phyloP scores from a whole-genome alignment of 53 echinoderm and acorn worm genomes.

The Pentamera pediparva region DNA sequence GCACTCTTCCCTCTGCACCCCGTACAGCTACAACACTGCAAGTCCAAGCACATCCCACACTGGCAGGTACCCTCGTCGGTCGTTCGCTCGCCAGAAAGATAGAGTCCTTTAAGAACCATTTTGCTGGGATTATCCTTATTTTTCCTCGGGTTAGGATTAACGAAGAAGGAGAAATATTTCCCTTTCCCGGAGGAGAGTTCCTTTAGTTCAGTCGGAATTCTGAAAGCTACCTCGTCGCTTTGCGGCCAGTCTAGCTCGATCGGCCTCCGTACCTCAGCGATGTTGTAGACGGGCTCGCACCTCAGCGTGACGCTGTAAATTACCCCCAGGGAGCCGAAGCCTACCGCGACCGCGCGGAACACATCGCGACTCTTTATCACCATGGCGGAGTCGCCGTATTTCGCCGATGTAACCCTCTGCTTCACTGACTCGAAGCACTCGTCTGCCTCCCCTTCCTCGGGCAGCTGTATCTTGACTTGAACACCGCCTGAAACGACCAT shows the following conservation, averaged over 20 bases:
- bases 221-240: constrained; percentile 37
- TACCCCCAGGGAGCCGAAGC: constrained; percentile 84
- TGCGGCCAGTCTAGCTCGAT: constrained; percentile 85
- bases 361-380: constrained; percentile 81
- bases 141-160: constrained; percentile 81
- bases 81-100: constrained; percentile 81
- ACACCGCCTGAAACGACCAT: constrained; percentile 78
- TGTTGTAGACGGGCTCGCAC: constrained; percentile 87
- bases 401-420: constrained; percentile 53
- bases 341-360: constrained; percentile 85
- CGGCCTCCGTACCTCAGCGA: constrained; percentile 67
- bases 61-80: constrained; percentile 76
- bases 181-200: constrained; percentile 69
- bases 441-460: constrained; percentile 63
- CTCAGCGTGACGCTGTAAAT: constrained; percentile 87
- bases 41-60: constrained; percentile 84
- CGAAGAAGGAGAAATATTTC: constrained; percentile 94
- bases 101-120: constrained; percentile 73
- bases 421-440: constrained; percentile 77
- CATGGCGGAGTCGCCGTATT: constrained; percentile 65
- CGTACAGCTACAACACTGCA: constrained; percentile 81
- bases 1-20: constrained; percentile 93
- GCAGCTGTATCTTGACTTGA: constrained; percentile 65
- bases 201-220: constrained; percentile 54
- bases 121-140: constrained; percentile 44